Percentiles rank a stretch among this genome's conserved stretches.
These are phyloP conservation scores for Sebastes wilsoni DNA, from an alignment of 2,797 vertebrate genomes.

Conservation along the genomic window DNA sequence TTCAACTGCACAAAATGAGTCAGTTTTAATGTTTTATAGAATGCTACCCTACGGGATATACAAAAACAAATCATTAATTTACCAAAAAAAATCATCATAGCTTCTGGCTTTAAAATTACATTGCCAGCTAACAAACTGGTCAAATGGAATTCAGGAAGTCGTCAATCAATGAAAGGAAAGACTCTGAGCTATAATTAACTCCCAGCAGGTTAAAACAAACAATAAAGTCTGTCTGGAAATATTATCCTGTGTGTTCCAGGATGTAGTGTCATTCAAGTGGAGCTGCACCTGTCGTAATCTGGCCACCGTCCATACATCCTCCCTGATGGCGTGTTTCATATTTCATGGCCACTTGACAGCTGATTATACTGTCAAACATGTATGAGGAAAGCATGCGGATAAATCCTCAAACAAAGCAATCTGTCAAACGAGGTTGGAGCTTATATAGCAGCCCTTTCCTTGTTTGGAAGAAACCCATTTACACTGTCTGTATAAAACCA, in stretches of 20 bases:
- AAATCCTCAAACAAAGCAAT: background rate
- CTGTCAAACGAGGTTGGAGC: background rate
- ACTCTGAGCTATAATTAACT: background rate
- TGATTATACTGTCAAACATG: slow-evolving; percentile 15
- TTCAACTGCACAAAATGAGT: background rate
- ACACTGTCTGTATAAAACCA: background rate
- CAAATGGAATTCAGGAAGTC: slow-evolving; percentile 4
- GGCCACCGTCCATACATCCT: background rate
- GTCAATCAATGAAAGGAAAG: slow-evolving; percentile 11
- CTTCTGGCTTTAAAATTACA: background rate
- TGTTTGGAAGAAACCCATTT: background rate
- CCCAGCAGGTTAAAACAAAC: slow-evolving; percentile 7
- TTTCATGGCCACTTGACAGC: slow-evolving; percentile 14
- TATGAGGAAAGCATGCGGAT: slow-evolving; percentile 6
- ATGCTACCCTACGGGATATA: background rate
- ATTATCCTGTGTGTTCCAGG: slow-evolving; percentile 34
- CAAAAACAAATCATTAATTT: background rate
- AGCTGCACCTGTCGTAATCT: slow-evolving; percentile 22
- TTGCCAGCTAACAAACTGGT: background rate
- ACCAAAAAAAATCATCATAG: background rate
- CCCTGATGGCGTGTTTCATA: slow-evolving; percentile 17
- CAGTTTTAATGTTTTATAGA: background rate
- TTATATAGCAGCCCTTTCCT: background rate
- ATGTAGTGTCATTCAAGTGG: slow-evolving; percentile 10
- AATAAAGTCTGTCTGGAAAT: slow-evolving; percentile 13